These are phyloP conservation scores for Rhadinocentrus ornatus DNA, from an alignment of 2,797 vertebrate genomes.

Conservation along the genomic window DNA sequence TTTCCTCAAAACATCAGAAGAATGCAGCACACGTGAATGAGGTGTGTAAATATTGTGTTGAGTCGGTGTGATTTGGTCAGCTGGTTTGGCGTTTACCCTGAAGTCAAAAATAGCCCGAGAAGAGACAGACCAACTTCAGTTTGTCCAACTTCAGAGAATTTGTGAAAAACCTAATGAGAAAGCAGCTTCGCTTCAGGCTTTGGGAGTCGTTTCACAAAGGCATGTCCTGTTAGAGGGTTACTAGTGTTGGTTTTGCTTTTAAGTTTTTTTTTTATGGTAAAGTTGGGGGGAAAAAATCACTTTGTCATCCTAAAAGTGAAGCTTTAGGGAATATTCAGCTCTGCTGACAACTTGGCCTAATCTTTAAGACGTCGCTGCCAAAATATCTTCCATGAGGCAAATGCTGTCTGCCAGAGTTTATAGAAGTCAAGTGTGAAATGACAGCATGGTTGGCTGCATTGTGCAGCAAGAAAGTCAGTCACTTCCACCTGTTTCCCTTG, in stretches of 20 bases:
- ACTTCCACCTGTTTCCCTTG: neutral
- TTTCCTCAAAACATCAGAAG: neutral
- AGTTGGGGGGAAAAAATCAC: neutral
- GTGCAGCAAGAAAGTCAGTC: neutral
- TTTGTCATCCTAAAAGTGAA: neutral
- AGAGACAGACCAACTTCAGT: neutral
- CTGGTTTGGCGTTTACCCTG: neutral
- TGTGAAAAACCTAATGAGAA: constrained; percentile 19
- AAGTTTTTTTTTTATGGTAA: neutral
- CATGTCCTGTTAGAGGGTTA: neutral
- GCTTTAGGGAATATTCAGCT: neutral
- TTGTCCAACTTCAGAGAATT: neutral
- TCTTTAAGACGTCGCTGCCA: neutral
- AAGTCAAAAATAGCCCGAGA: neutral
- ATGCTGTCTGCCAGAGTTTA: neutral
- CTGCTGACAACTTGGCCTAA: neutral
- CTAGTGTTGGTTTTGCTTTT: neutral
- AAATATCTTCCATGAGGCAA: neutral
- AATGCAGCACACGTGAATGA: neutral
- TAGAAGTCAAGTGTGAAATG: neutral
- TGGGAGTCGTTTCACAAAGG: constrained; percentile 30
- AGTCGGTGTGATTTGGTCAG: constrained; percentile 1
- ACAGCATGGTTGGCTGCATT: neutral
- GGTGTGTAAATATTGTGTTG: constrained; percentile 1
- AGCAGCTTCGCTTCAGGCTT: neutral